Evolutionary conservation across 2,888 invertebrate species (phyloP), one percentile per base, ranked within the genome.

Genomic region (Hedychridium roseum): DNA sequence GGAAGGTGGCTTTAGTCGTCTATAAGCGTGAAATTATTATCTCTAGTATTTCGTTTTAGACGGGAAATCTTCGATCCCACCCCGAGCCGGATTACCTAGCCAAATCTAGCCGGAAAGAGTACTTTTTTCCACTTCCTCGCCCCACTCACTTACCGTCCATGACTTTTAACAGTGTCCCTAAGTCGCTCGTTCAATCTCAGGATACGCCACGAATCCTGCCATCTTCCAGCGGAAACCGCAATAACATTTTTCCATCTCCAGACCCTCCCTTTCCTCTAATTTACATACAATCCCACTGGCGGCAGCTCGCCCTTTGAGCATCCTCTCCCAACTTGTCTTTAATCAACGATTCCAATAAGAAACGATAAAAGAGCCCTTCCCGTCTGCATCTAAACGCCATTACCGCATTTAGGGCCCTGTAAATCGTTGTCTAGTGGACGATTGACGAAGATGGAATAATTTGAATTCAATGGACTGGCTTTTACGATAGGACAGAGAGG

Each of bases 101-200:
- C 54, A 54, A 64, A 64, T 64, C 63, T 59, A 58, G 45, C 34
- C 47, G 43, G 58, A 60, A 64, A 44, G 56, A 51, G 51, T 46
- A 7, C 7, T 15, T 36, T 20, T 6, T 36, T 36, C 21, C 20
- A 18, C 14, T 17, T 20, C 5, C 34, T 15, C 16, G n/a, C 18
- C 26, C 3, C 4, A 9, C 6, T 35, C 21, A 11, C 12, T 18
- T 2, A 16, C 39, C 32, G 47, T 39, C 32, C 49, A 34, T 55
- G 57, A 55, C 52, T 56, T 50, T 54, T 54, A 58, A 64, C 53
- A 50, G 48, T 50, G 45, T 52, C 43, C 45, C 50, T 60, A 56
- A 64, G 56, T 53, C 58, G 52, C 52, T 57, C 63, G 63, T 64
- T 64, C 63, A 64, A 64, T 64, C 60, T 60, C 39, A 35, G 43